Evolutionary conservation across 1,140 invertebrate genomes (phyloP).

Genomic region (Acyrthosiphon pisum): DNA sequence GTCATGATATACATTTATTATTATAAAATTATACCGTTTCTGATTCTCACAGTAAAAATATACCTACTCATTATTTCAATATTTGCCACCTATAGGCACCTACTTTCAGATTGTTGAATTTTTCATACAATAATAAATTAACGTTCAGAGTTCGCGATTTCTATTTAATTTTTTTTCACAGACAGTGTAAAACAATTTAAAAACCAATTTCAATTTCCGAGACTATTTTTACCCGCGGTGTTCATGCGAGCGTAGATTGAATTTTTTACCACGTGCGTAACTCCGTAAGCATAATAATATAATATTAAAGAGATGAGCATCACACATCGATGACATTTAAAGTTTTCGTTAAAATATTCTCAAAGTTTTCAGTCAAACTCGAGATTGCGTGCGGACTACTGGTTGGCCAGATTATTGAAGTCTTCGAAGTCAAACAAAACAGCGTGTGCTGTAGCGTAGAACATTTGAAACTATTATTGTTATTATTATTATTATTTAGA

Average conservation of each 20-base stretch:
- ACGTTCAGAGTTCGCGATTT: background rate
- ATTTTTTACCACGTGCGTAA: background rate
- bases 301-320: background rate
- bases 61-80: background rate
- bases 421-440: background rate
- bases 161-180: background rate
- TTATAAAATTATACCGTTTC: background rate
- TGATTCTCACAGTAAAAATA: background rate
- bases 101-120: background rate
- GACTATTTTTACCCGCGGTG: background rate
- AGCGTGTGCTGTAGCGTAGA: background rate
- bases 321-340: background rate
- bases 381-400: background rate
- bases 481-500: background rate
- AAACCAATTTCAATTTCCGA: background rate
- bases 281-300: background rate
- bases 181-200: background rate
- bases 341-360: background rate
- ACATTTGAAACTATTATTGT: background rate
- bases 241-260: background rate
- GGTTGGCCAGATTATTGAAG: background rate
- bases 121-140: background rate
- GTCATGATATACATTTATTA: background rate
- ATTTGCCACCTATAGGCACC: background rate
- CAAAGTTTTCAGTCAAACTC: background rate